Evolutionary conservation across 2,113 vertebrate genomes (phyloP).

Genomic region (Rissa tridactyla): DNA sequence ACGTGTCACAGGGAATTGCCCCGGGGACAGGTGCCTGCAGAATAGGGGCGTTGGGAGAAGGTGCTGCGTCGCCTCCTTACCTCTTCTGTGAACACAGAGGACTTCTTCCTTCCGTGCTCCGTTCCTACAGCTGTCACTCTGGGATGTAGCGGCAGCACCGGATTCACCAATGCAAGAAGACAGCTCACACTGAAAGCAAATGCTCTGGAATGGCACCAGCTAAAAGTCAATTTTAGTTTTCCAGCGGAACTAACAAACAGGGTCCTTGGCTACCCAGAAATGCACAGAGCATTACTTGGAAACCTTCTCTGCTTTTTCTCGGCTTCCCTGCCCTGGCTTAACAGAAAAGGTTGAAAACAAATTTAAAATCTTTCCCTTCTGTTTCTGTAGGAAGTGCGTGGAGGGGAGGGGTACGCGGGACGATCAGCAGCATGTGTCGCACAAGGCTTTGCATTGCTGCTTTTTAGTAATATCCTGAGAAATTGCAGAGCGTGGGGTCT

Average conservation of each 20-base stretch:
- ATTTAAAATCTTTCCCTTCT: background rate
- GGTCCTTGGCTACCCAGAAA: background rate
- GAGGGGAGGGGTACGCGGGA: background rate
- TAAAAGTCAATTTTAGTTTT: background rate
- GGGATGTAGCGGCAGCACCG: background rate
- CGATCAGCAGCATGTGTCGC: rapidly evolving
- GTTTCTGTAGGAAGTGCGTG: rapidly evolving
- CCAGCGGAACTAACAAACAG: background rate
- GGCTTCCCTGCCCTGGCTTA: background rate
- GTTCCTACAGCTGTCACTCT: background rate
- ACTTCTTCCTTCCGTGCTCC: background rate
- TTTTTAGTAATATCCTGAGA: background rate
- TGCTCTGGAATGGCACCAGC: background rate
- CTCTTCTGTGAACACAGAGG: background rate
- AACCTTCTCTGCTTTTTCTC: background rate
- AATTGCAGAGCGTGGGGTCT: background rate
- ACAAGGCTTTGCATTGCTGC: background rate
- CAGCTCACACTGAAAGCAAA: background rate
- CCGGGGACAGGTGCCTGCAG: background rate
- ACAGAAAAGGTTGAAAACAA: background rate
- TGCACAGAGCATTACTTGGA: background rate
- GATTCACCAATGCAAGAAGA: background rate
- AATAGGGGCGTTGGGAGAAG: background rate
- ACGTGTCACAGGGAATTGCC: background rate
- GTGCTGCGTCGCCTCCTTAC: background rate